Evolutionary conservation across 2,113 vertebrate genomes (phyloP), one percentile per base, ranked within the genome.

Genomic region (Dicaeum eximium): DNA sequence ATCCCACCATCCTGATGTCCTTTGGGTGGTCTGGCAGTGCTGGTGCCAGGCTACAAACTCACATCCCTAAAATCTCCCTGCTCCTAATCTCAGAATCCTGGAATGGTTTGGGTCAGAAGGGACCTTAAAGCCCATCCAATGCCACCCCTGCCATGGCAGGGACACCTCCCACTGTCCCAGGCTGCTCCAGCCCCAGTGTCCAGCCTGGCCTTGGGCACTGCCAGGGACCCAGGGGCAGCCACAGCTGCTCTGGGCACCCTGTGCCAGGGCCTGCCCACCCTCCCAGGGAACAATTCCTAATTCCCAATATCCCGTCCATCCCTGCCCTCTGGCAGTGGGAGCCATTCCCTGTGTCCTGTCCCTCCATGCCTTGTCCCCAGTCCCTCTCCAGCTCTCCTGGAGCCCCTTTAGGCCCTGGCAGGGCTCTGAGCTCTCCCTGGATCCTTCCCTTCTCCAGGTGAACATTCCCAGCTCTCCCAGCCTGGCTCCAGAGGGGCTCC

Each of bases 91-190:
- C 53, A 60, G 38, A 53, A 60, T 40, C 20, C 18, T 14, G 13
- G 61, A 14, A 13, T n/a, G 13, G 7, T n/a, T 66, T n/a, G 60
- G 33, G 23, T 21, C 1, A 27, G 58, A 14, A 14, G 15, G 15
- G 31, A 42, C 7, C 25, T 42, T 0, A 2, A 28, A 38, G 2
- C 15, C 1, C 56, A 21, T 0, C 40, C 22, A 12, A 11, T 33
- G 1, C 25, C 51, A 48, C 4, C n/a, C 19, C 47, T 17, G 16
- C 35, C 57, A 5, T 57, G 42, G 66, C 66, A 65, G 58, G 58
- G 42, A 72, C 50, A 44, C 37, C 37, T 73, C 0, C 58, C 77
- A 23, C 37, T 11, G 9, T 13, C 27, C 58, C 74, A 87, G 73
- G 40, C 1, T 54, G 84, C 33, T 86, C 53, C 40, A 3, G 21